Evolutionary conservation across 2,888 invertebrate genomes (phyloP).

Genomic region (Phortica magna): DNA sequence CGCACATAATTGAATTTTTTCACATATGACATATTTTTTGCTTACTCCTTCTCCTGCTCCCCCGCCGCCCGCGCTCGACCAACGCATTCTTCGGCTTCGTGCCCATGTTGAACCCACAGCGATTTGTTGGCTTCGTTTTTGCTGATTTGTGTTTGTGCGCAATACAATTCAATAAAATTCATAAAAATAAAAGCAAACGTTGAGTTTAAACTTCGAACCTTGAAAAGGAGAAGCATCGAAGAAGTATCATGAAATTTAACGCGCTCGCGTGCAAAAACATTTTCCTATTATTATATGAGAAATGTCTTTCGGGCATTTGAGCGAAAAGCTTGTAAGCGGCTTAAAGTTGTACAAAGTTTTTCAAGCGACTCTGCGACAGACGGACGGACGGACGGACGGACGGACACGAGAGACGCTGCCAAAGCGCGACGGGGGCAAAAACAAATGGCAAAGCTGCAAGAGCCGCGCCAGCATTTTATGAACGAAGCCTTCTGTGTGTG

Average conservation of each 20-base stretch:
- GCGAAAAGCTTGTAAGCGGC: constrained; percentile 70
- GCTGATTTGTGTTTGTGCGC: neutral
- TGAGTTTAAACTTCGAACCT: neutral
- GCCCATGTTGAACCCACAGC: neutral
- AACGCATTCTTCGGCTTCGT: neutral
- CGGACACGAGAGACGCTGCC: neutral
- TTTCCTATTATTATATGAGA: too few species aligned
- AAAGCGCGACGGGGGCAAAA: neutral
- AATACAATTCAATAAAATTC: constrained; percentile 19
- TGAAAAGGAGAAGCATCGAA: too few species aligned
- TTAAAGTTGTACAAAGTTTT: constrained; percentile 73
- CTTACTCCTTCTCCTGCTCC: neutral
- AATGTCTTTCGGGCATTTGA: constrained; percentile 44
- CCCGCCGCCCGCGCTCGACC: too few species aligned
- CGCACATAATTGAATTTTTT: constrained; percentile 27
- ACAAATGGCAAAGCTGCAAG: neutral
- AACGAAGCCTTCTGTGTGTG: neutral
- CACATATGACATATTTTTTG: neutral
- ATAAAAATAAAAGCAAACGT: neutral
- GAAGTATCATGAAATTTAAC: too few species aligned
- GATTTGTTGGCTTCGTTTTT: neutral
- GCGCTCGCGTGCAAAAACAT: neutral
- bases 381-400: neutral
- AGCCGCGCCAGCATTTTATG: neutral
- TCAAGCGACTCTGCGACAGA: constrained; percentile 55